Conservation (phyloP, 2,888 invertebrate species). For the Cartodere bifasciata region DNA sequence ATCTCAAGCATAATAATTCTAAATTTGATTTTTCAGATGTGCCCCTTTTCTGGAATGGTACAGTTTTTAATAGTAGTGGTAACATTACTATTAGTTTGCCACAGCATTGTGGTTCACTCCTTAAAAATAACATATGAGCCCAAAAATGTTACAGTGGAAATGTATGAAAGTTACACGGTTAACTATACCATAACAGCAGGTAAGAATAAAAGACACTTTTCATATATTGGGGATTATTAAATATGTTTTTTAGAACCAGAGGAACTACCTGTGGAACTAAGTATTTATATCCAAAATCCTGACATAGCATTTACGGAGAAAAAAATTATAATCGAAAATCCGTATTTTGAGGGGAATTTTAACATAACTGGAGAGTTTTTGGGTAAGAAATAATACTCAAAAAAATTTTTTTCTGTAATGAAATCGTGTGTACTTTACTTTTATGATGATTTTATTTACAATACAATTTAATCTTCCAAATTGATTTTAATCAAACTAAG, state of each 20-base stretch:
- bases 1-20: too few species aligned
- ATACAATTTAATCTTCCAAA: neutral
- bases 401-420: too few species aligned
- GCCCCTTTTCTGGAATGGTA: constrained; percentile 27
- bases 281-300: constrained; percentile 16
- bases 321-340: too few species aligned
- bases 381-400: constrained; percentile 20
- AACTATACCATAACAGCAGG: constrained; percentile 19
- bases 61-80: constrained; percentile 26
- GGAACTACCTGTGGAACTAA: neutral
- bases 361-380: constrained; percentile 30
- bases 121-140: constrained; percentile 24
- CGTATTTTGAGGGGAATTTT: constrained; percentile 21
- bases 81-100: constrained; percentile 21
- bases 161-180: constrained; percentile 23
- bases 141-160: constrained; percentile 20
- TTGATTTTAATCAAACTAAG: neutral
- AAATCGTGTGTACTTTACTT: neutral
- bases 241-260: too few species aligned
- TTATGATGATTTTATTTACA: neutral
- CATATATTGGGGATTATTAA: too few species aligned
- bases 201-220: too few species aligned
- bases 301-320: constrained; percentile 18
- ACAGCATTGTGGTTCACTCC: constrained; percentile 21
- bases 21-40: constrained; percentile 26